These are phyloP conservation scores for Rhynchopsitta pachyrhyncha DNA, from an alignment of 2,113 vertebrate genomes.

Conservation along the genomic window DNA sequence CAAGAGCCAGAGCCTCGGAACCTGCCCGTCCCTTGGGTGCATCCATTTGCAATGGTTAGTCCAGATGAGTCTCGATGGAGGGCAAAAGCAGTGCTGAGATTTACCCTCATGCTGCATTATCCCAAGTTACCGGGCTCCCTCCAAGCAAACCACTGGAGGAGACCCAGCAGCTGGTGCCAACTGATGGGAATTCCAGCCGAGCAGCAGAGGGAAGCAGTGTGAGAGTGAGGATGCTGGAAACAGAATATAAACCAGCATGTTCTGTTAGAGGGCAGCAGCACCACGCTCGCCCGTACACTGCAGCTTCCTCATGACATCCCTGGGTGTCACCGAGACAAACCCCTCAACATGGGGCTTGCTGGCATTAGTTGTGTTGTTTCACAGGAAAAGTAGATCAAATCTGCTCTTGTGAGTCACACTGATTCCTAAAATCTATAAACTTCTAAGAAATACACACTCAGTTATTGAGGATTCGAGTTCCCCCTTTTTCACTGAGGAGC, in stretches of 20 bases:
- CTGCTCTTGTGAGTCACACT: neutral
- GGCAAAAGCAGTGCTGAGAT: neutral
- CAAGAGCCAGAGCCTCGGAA: neutral
- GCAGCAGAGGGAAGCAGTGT: neutral
- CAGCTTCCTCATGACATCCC: neutral
- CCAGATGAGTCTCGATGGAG: neutral
- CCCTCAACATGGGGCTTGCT: neutral
- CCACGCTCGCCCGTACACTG: fast-evolving
- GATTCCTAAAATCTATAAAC: neutral
- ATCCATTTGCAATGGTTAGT: neutral
- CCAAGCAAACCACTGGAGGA: neutral
- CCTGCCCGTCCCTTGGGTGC: neutral
- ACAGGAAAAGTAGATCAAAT: neutral
- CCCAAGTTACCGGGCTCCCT: neutral
- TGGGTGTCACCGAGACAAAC: fast-evolving
- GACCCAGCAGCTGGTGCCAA: neutral
- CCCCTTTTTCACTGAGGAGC: neutral
- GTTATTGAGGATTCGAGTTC: neutral
- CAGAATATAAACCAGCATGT: fast-evolving
- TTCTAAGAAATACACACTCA: neutral
- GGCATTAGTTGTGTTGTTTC: neutral
- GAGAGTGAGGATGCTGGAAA: neutral
- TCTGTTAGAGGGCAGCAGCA: neutral
- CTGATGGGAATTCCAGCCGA: neutral
- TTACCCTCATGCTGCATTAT: neutral